Evolutionary conservation across 2,888 invertebrate species (phyloP).

Genomic region (Blomia tropicalis): DNA sequence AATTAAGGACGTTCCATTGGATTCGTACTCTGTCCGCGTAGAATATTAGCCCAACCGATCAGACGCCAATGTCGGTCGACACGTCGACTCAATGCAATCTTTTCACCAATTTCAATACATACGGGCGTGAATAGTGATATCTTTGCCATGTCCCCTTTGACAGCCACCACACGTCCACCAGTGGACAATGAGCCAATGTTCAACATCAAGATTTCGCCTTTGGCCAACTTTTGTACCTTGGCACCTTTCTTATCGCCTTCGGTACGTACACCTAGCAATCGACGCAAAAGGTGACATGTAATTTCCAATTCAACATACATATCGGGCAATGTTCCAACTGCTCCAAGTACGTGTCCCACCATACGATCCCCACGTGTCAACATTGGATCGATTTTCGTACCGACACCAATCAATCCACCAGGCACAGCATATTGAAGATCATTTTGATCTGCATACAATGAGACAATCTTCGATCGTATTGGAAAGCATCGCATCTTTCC

Average conservation of each 20-base stretch:
- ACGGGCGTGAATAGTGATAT: constrained; percentile 92
- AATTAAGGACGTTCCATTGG: constrained; percentile 2
- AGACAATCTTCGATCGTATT: constrained; percentile 89
- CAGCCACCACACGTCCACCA: constrained; percentile 84
- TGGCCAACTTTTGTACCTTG: constrained; percentile 77
- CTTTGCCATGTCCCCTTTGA: constrained; percentile 90
- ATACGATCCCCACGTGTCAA: constrained; percentile 93
- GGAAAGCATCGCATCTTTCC: constrained; percentile 89
- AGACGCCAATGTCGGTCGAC: constrained; percentile 99
- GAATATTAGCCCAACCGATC: constrained; percentile 99
- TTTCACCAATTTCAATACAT: constrained; percentile 95
- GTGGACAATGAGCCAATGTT: constrained; percentile 98
- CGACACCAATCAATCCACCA: constrained; percentile 97
- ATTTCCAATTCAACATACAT: constrained; percentile 97
- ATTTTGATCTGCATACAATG: constrained; percentile 93
- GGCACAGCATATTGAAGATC: constrained; percentile 94
- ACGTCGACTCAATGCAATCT: constrained; percentile 93
- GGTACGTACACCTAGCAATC: constrained; percentile 87
- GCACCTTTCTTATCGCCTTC: constrained; percentile 99
- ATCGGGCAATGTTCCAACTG: constrained; percentile 86
- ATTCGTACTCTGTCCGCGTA: constrained; percentile 50
- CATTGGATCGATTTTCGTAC: constrained; percentile 96
- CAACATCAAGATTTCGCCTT: constrained; percentile 79
- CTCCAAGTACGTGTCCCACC: constrained; percentile 91
- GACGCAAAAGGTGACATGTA: constrained; percentile 85